Conservation (phyloP, 2,113 vertebrate species). For the Cyphomyrus discorhynchus region DNA sequence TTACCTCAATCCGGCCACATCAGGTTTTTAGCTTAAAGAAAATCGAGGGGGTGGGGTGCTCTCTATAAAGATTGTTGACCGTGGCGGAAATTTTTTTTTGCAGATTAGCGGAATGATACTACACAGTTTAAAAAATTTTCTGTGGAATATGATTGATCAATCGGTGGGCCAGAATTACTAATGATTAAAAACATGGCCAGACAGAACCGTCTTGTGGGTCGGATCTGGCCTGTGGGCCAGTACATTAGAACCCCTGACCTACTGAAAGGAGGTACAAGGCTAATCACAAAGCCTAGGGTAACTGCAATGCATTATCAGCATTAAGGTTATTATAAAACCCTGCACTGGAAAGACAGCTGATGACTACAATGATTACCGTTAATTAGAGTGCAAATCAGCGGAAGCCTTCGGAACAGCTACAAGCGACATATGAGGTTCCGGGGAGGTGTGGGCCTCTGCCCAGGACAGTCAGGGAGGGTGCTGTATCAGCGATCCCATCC, state of each 20-base stretch:
- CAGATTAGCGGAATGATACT: not conserved
- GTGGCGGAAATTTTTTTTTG: not conserved
- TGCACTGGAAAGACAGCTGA: not conserved
- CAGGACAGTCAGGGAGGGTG: not conserved
- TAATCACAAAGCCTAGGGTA: not conserved
- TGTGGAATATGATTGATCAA: not conserved
- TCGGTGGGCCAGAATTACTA: not conserved
- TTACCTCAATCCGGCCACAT: not conserved
- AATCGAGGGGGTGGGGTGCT: not conserved
- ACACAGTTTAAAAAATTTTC: not conserved
- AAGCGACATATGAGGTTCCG: not conserved
- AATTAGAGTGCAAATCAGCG: constrained; percentile 5
- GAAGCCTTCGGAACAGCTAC: not conserved
- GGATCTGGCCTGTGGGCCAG: not conserved
- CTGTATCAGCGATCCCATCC: not conserved
- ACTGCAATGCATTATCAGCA: not conserved
- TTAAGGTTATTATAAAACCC: not conserved
- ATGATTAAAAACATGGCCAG: not conserved
- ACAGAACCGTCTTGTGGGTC: not conserved
- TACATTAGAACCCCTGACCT: not conserved
- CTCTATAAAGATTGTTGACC: not conserved
- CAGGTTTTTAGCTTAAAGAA: not conserved
- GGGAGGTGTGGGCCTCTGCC: not conserved
- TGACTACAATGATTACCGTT: not conserved
- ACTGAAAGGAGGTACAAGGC: not conserved